phyloP scores from a whole-genome alignment of 2,888 invertebrate genomes.

The Xylota segnis region DNA sequence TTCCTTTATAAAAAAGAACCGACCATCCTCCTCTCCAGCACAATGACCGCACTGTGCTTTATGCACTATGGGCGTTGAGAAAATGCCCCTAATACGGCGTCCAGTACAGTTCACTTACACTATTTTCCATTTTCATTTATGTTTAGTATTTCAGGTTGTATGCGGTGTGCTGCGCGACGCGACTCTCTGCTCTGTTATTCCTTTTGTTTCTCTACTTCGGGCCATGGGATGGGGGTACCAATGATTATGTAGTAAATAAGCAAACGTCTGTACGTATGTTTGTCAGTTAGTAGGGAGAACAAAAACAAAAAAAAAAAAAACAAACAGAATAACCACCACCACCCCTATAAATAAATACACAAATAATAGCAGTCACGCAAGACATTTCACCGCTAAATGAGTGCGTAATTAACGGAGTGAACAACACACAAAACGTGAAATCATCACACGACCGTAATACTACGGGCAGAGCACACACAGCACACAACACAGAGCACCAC shows the following conservation, averaged over 20 bases:
- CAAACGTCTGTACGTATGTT: constrained; percentile 43
- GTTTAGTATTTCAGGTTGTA: constrained; percentile 63
- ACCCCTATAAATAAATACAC: constrained; percentile 57
- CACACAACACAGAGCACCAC: constrained; percentile 5
- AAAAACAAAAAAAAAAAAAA: constrained; percentile 19
- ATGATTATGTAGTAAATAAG: constrained; percentile 67
- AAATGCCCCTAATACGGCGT: constrained; percentile 39
- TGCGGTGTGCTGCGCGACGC: constrained; percentile 24
- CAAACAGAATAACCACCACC: constrained; percentile 12
- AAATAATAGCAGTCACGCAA: constrained; percentile 76
- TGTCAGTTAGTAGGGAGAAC: constrained; percentile 1
- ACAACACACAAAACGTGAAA: constrained; percentile 74
- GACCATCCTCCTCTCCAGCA: background rate
- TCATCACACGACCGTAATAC: constrained; percentile 68
- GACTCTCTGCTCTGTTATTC: background rate
- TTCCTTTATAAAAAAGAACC: no score
- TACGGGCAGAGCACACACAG: constrained; percentile 15
- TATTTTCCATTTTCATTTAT: constrained; percentile 73
- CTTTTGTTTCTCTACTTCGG: constrained; percentile 34
- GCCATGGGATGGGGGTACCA: constrained; percentile 25
- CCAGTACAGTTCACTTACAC: constrained; percentile 54
- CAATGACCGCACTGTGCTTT: constrained; percentile 26
- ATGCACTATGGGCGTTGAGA: constrained; percentile 16
- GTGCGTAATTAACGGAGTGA: constrained; percentile 77
- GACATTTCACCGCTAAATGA: constrained; percentile 76